Conservation (phyloP, 1,140 invertebrate genomes). For the Zaprionus taronus region DNA sequence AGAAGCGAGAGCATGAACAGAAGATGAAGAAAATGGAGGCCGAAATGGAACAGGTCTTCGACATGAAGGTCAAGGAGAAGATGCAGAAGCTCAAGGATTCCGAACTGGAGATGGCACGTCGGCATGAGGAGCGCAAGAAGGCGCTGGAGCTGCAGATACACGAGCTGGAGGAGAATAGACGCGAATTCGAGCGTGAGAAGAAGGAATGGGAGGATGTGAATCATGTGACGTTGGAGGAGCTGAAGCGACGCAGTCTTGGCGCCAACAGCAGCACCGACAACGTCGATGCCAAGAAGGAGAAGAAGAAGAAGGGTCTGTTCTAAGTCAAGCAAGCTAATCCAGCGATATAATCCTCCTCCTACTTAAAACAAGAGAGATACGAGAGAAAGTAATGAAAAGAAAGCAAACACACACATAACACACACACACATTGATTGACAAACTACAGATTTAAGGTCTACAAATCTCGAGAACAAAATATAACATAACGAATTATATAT, state of each 20-base stretch:
- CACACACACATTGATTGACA: slow-evolving; percentile 7
- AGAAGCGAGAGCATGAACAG: slow-evolving; percentile 96
- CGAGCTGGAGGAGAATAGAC: slow-evolving; percentile 95
- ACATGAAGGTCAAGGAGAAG: slow-evolving; percentile 95
- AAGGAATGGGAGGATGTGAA: slow-evolving; percentile 95
- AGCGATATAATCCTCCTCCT: slow-evolving; percentile 30
- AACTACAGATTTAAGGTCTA: slow-evolving; percentile 61
- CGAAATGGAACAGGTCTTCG: slow-evolving; percentile 96
- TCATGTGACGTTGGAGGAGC: slow-evolving; percentile 93
- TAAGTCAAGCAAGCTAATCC: slow-evolving; percentile 61
- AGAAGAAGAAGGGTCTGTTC: slow-evolving; percentile 84
- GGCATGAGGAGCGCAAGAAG: slow-evolving; percentile 86
- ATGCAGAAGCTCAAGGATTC: slow-evolving; percentile 97
- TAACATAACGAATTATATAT: slow-evolving; percentile 60
- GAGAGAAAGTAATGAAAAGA: slow-evolving; percentile 21
- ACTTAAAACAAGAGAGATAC: slow-evolving; percentile 16
- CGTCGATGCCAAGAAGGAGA: slow-evolving; percentile 80
- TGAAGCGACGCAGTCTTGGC: slow-evolving; percentile 92
- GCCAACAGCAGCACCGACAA: slow-evolving; percentile 89
- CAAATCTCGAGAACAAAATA: slow-evolving; percentile 73
- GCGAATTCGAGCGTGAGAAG: slow-evolving; percentile 94
- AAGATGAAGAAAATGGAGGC: slow-evolving; percentile 99
- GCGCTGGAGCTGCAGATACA: slow-evolving; percentile 94
- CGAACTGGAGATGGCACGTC: slow-evolving; percentile 91
- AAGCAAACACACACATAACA: not conserved